A percentile compares a stretch with the other conserved stretches of the same genome.
phyloP scores from a whole-genome alignment of 2,797 vertebrate species.

The Eulemur mongoz region DNA sequence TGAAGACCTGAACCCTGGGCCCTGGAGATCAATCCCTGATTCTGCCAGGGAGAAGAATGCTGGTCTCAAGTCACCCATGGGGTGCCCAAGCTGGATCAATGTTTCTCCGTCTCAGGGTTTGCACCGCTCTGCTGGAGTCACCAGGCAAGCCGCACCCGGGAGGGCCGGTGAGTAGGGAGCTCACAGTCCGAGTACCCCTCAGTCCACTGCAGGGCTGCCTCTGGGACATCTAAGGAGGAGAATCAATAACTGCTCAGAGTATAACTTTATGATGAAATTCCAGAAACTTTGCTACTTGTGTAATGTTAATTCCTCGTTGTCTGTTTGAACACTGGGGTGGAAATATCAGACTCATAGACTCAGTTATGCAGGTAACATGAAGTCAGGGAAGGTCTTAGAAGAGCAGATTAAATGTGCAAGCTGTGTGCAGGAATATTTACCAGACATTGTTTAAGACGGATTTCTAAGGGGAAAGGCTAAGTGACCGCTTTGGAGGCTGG shows the following conservation, averaged over 20 bases:
- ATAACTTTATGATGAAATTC: neutral
- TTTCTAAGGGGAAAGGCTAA: neutral
- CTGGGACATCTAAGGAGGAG: neutral
- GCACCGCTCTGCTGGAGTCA: too few species aligned
- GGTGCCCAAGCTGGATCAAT: too few species aligned
- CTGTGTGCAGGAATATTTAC: neutral
- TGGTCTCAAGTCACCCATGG: too few species aligned
- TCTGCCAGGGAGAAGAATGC: too few species aligned
- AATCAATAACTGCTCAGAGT: neutral
- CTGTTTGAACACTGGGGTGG: neutral
- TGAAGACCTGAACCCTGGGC: too few species aligned
- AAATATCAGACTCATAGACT: neutral
- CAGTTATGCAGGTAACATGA: neutral
- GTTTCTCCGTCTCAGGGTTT: too few species aligned
- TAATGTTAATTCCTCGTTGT: neutral
- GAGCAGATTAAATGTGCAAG: neutral
- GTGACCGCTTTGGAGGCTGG: neutral
- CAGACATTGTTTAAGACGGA: neutral
- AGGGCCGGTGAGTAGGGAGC: too few species aligned
- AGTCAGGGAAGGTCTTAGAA: neutral
- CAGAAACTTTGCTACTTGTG: neutral
- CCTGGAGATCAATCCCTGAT: too few species aligned
- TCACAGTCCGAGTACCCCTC: too few species aligned
- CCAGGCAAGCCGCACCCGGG: too few species aligned
- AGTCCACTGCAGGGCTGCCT: neutral